These are phyloP conservation scores for Auanema sp. DNA, from an alignment of 2,888 invertebrate genomes.

Conservation along the genomic window DNA sequence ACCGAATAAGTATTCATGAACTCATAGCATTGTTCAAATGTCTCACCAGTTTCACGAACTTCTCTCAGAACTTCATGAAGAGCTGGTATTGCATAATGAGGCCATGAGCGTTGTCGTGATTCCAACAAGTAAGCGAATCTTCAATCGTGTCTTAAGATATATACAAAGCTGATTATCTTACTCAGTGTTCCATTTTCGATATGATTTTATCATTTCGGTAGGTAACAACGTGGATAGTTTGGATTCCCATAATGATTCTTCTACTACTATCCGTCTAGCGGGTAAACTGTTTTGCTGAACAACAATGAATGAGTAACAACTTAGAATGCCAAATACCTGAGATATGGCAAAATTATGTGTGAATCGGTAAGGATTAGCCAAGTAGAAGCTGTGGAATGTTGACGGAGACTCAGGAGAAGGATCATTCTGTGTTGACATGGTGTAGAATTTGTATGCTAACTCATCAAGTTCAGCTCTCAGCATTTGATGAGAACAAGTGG, in stretches of 20 bases:
- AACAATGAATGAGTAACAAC: not conserved
- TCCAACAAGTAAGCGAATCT: conserved; percentile 37
- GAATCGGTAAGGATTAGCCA: conserved; percentile 46
- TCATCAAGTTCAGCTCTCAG: conserved; percentile 60
- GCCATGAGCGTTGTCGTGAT: conserved; percentile 31
- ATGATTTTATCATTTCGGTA: conserved; percentile 55
- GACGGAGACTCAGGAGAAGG: conserved; percentile 18
- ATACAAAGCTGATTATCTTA: not conserved
- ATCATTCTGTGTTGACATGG: conserved; percentile 26
- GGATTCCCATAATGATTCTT: conserved; percentile 58
- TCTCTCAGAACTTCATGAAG: conserved; percentile 39
- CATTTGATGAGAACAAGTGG: conserved; percentile 54
- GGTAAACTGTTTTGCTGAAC: conserved; percentile 55
- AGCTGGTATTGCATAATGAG: conserved; percentile 17
- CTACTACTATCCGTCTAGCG: conserved; percentile 46
- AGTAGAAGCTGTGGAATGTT: conserved; percentile 45
- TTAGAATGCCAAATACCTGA: conserved; percentile 39
- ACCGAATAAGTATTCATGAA: conserved; percentile 37
- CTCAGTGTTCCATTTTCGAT: conserved; percentile 43
- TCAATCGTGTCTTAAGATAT: not conserved
- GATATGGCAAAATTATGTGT: conserved; percentile 56
- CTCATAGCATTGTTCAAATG: conserved; percentile 44
- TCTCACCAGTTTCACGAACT: conserved; percentile 39
- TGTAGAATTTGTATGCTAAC: conserved; percentile 49
- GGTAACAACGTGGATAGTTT: conserved; percentile 56